Base-by-base conservation (phyloP, 2,797 vertebrate genomes). In the Furcifer pardalis region DNA sequence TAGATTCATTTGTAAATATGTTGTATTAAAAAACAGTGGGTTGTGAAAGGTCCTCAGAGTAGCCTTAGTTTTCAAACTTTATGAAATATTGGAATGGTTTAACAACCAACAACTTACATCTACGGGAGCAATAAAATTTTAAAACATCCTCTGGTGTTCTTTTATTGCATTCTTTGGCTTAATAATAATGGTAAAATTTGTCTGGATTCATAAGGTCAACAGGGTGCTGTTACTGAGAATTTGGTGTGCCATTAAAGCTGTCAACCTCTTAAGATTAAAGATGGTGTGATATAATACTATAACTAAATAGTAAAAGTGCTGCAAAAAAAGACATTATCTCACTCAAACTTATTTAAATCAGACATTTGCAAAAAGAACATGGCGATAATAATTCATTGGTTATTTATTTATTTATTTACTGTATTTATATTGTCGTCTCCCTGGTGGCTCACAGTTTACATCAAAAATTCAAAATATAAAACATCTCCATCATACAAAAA, bases 121-220 rank as follows among this genome's bases (percentile, higher is more conserved):
- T 88, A 87, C 76, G 85, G 76, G 90, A 90, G 90, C 84, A 96
- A 96, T 96, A 96, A 96, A 96, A 90, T 84, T 90, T 90, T 80
- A 93, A 68, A 81, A 78, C 90, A 82, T 5, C 46, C 30, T 56
- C 0, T 4, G 71, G 89, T 87, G 81, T 86, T 37, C 10, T 46
- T 65, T 89, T 86, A 56, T 59, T 40, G 1, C 73, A 90, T 90
- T 62, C 46, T 60, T 63, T 8, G 9, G 60, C 40, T 71, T 71
- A 71, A 23, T 21, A n/a, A 32, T 23, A 59, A 25, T 81, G 82
- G 0, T 56, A 2, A 83, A 25, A 1, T 9, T 77, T 15, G 15
- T 84, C 35, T 7, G 3, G 27, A 0, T 13, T 44, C 0, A 0
- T 84, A 78, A 68, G 49, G 66, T 0, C 42, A 82, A 73, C 8